These are phyloP conservation scores for Hippoglossus stenolepis DNA, from an alignment of 2,113 vertebrate species.

Conservation along the genomic window DNA sequence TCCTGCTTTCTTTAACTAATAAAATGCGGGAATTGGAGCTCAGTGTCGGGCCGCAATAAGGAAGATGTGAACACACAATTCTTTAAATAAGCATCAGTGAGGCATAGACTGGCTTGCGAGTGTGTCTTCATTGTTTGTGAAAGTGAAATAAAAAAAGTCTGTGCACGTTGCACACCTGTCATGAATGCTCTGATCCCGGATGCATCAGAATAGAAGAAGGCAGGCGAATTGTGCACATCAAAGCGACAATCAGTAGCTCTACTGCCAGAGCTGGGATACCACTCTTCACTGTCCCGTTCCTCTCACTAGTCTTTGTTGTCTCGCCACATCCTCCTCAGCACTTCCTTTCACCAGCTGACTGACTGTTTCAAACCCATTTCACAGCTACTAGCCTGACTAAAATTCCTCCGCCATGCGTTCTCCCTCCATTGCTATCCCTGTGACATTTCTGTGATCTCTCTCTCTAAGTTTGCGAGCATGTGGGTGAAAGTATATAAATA, in stretches of 20 bases:
- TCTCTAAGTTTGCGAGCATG: slow-evolving; percentile 48
- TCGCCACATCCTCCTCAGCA: slow-evolving; percentile 42
- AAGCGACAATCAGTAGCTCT: slow-evolving; percentile 70
- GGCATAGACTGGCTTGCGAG: slow-evolving; percentile 22
- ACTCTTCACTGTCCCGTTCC: slow-evolving; percentile 55
- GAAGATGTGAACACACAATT: slow-evolving; percentile 15
- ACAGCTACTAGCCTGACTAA: slow-evolving; percentile 77
- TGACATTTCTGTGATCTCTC: slow-evolving; percentile 57
- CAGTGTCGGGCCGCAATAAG: background rate
- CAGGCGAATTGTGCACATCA: slow-evolving; percentile 73
- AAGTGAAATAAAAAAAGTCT: slow-evolving; percentile 19
- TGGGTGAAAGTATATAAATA: slow-evolving; percentile 62
- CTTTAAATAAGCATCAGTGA: slow-evolving; percentile 40
- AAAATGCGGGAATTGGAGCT: slow-evolving; percentile 16
- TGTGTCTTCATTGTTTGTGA: slow-evolving; percentile 5
- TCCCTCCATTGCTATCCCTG: slow-evolving; percentile 44
- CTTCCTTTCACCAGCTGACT: slow-evolving; percentile 54
- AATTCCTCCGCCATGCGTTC: slow-evolving; percentile 57
- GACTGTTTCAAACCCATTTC: slow-evolving; percentile 75
- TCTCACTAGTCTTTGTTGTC: slow-evolving; percentile 54
- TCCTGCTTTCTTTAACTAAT: slow-evolving; percentile 10
- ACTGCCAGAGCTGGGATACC: slow-evolving; percentile 69
- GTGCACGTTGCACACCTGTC: slow-evolving; percentile 56
- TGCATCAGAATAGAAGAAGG: slow-evolving; percentile 54
- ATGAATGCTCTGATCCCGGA: slow-evolving; percentile 55